Conservation (phyloP, 2,888 invertebrate species). For the Agrilus mali region DNA sequence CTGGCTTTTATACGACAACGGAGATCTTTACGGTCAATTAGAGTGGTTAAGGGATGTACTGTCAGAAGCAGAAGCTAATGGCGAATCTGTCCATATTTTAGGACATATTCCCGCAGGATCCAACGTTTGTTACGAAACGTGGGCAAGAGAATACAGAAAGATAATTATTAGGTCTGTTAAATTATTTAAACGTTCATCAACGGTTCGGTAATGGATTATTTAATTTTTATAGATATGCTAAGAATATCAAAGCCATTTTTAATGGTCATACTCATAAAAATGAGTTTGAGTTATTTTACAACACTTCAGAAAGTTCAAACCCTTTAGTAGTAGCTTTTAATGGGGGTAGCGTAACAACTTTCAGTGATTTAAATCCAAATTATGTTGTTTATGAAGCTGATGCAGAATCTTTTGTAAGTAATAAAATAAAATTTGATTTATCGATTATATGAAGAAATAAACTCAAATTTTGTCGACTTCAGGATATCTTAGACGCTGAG, state of each 20-base stretch:
- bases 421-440: background rate
- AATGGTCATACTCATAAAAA: constrained; percentile 73
- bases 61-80: constrained; percentile 53
- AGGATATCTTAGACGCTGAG: no score
- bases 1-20: constrained; percentile 36
- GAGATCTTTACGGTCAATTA: constrained; percentile 60
- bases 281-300: constrained; percentile 59
- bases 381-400: constrained; percentile 64
- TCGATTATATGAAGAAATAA: no score
- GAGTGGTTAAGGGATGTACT: constrained; percentile 68
- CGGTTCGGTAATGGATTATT: constrained; percentile 24
- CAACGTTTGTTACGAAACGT: constrained; percentile 51
- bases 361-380: constrained; percentile 41
- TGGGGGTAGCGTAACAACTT: constrained; percentile 67
- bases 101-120: constrained; percentile 71
- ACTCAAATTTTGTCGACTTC: no score
- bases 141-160: constrained; percentile 54
- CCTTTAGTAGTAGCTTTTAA: constrained; percentile 65
- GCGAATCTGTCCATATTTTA: constrained; percentile 68
- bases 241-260: constrained; percentile 64
- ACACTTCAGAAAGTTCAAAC: constrained; percentile 34
- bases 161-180: constrained; percentile 17
- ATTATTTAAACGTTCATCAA: background rate
- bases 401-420: constrained; percentile 42
- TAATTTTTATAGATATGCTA: constrained; percentile 44